Percentiles rank a stretch among this genome's conserved stretches.
phyloP scores from a whole-genome alignment of 1,140 invertebrate genomes.

The Leucophenga varia region DNA sequence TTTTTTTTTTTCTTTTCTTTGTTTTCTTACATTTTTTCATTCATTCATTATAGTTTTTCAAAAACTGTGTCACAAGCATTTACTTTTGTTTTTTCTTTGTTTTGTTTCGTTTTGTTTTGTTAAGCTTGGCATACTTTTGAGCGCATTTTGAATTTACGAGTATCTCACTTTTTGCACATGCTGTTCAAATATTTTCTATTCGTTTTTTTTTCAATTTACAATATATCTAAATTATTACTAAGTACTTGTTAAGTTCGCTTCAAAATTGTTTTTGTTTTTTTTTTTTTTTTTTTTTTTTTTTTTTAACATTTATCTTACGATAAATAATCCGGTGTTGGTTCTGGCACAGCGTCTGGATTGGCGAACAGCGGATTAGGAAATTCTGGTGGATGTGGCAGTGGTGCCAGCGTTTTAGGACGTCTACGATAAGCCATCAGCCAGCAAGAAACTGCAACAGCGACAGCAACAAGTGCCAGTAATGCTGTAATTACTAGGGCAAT shows the following conservation, averaged over 20 bases:
- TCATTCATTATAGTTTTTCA: constrained; percentile 6
- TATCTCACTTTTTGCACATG: constrained; percentile 53
- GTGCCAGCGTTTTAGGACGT: constrained; percentile 80
- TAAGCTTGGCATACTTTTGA: too few relatives aligned
- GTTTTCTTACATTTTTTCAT: constrained; percentile 34
- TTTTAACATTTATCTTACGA: constrained; percentile 36
- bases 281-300: constrained; percentile 22
- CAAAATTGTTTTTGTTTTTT: constrained; percentile 25
- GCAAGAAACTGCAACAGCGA: constrained; percentile 90
- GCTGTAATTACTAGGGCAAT: constrained; percentile 90
- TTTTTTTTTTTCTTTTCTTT: constrained; percentile 10
- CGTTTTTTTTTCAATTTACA: constrained; percentile 8
- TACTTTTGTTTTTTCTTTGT: constrained; percentile 45
- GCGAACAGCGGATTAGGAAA: constrained; percentile 93
- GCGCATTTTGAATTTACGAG: too few relatives aligned
- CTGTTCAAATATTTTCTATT: constrained; percentile 36
- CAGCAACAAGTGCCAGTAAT: constrained; percentile 85
- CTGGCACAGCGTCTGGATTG: constrained; percentile 66
- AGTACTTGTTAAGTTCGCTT: constrained; percentile 20
- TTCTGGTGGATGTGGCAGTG: constrained; percentile 89
- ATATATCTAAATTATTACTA: neutral
- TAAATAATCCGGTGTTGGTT: constrained; percentile 58
- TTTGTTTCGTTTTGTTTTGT: too few relatives aligned
- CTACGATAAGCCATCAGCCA: constrained; percentile 92
- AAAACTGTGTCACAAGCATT: constrained; percentile 19